Evolutionary conservation across 1,140 invertebrate genomes (phyloP).

Genomic region (Aplysia californica): DNA sequence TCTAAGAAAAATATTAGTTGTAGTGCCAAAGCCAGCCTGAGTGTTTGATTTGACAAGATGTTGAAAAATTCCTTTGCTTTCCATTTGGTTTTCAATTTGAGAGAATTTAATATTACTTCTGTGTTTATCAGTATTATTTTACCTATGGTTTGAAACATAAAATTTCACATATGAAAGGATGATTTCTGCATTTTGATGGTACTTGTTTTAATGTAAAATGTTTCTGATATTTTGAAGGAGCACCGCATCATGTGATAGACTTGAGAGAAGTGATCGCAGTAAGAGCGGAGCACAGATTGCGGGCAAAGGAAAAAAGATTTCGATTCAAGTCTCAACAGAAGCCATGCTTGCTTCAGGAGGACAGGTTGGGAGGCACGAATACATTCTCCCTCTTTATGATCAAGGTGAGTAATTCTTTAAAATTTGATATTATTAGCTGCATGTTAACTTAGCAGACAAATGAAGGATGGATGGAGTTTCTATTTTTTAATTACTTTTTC

Average conservation of each 20-base stretch:
- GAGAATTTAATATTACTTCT: no score
- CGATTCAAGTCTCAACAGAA: not conserved
- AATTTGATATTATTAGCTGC: not conserved
- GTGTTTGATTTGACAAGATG: no score
- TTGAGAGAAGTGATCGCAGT: conserved; percentile 23
- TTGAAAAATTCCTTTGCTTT: no score
- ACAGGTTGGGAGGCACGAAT: not conserved
- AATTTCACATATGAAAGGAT: no score
- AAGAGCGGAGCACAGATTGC: not conserved
- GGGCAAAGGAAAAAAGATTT: not conserved
- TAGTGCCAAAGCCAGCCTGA: no score
- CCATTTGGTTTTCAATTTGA: no score
- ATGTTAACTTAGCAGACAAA: not conserved
- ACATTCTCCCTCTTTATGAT: conserved; percentile 12
- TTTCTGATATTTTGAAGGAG: not conserved
- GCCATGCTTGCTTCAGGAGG: not conserved
- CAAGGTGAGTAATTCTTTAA: not conserved
- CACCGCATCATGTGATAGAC: not conserved
- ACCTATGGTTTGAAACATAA: no score
- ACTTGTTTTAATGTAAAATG: not conserved
- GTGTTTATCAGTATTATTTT: no score
- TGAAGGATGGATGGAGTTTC: not conserved
- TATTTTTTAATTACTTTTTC: not conserved
- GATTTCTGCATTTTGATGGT: not conserved
- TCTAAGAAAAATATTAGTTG: no score